These are phyloP conservation scores for Oegoconia quadripuncta DNA, from an alignment of 2,888 invertebrate species.

Conservation along the genomic window DNA sequence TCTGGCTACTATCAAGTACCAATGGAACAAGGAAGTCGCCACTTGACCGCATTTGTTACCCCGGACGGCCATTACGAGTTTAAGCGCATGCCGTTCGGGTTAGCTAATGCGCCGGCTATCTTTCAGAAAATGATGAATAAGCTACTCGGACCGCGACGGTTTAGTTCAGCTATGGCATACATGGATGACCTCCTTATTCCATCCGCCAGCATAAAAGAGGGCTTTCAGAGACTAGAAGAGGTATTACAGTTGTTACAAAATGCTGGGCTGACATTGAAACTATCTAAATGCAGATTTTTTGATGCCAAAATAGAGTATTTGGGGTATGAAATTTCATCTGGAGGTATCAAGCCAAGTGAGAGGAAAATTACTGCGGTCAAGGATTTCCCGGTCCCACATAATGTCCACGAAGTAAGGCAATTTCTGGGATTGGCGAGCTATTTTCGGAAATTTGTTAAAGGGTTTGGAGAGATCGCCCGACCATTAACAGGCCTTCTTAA, in stretches of 20 bases:
- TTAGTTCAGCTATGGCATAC: slow-evolving; percentile 16
- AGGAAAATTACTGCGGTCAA: slow-evolving; percentile 22
- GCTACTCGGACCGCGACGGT: slow-evolving; percentile 18
- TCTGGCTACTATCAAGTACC: slow-evolving; percentile 24
- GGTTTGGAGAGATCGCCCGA: slow-evolving; percentile 22
- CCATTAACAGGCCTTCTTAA: slow-evolving; percentile 25
- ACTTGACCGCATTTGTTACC: slow-evolving; percentile 42
- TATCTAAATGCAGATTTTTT: slow-evolving; percentile 25
- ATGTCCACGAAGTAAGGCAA: slow-evolving; percentile 23
- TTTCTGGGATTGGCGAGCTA: slow-evolving; percentile 29
- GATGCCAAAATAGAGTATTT: slow-evolving; percentile 22
- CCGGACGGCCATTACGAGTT: slow-evolving; percentile 45
- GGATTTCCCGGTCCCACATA: slow-evolving; percentile 21
- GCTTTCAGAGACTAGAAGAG: slow-evolving; percentile 7
- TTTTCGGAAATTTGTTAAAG: slow-evolving; percentile 27
- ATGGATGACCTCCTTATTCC: slow-evolving; percentile 20
- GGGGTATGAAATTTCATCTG: slow-evolving; percentile 23
- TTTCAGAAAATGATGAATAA: slow-evolving; percentile 39
- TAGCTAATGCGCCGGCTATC: slow-evolving; percentile 40
- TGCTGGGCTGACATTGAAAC: slow-evolving; percentile 14
- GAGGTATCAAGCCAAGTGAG: slow-evolving; percentile 24
- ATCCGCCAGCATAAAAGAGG: slow-evolving; percentile 9
- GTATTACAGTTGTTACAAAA: background rate
- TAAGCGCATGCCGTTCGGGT: slow-evolving; percentile 43
- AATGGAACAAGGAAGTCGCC: too few relatives aligned